phyloP scores from a whole-genome alignment of 2,888 invertebrate species.

The Schrankia costaestrigalis region DNA sequence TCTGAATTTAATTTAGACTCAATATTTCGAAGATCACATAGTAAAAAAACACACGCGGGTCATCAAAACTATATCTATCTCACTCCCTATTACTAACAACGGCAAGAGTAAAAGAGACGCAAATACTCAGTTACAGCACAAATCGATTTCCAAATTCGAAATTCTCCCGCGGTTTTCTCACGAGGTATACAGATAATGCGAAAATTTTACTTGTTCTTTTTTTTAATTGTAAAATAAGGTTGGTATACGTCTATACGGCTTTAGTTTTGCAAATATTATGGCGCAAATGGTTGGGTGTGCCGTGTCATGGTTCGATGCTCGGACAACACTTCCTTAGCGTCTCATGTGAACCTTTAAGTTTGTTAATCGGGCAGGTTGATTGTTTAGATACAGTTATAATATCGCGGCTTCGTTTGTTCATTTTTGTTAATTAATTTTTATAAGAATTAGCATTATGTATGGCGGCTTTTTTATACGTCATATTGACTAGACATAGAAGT shows the following conservation, averaged over 20 bases:
- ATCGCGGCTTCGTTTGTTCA: constrained; percentile 9
- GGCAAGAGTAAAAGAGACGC: constrained; percentile 11
- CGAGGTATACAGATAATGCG: constrained; percentile 20
- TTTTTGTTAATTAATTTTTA: not conserved
- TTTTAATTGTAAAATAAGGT: constrained; percentile 28
- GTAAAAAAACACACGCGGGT: constrained; percentile 7
- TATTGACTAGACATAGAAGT: too few species aligned
- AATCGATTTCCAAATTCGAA: constrained; percentile 17
- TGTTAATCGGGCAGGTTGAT: constrained; percentile 46
- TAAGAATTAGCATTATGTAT: too few species aligned
- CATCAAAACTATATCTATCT: constrained; percentile 16
- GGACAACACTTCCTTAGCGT: constrained; percentile 55
- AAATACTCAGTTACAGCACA: constrained; percentile 5
- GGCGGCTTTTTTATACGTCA: too few species aligned
- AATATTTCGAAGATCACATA: constrained; percentile 6
- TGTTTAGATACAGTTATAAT: constrained; percentile 5
- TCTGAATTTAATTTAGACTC: too few species aligned
- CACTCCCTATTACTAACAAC: constrained; percentile 6
- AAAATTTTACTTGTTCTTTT: constrained; percentile 30
- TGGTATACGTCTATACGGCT: constrained; percentile 59
- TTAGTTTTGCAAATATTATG: constrained; percentile 69
- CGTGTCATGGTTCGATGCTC: constrained; percentile 55
- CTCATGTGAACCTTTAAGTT: constrained; percentile 62
- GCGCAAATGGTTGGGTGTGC: constrained; percentile 66
- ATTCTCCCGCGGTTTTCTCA: constrained; percentile 26